phyloP scores from a whole-genome alignment of 2,797 vertebrate genomes.

The Dryobates pubescens region DNA sequence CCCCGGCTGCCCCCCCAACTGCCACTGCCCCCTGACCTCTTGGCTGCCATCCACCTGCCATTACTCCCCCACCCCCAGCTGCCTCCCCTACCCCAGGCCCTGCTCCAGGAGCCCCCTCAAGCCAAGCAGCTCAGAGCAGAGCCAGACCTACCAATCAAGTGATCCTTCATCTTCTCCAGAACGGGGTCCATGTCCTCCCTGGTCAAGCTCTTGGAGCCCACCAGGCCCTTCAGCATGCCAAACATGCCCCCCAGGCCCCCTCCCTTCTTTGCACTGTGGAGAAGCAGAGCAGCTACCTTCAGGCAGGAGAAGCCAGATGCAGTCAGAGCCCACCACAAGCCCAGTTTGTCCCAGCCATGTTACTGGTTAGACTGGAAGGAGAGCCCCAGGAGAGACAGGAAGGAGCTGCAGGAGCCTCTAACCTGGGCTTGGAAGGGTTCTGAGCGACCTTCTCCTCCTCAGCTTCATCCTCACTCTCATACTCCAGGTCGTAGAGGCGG shows the following conservation, averaged over 20 bases:
- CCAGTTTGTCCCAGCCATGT: background rate
- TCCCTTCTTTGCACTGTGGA: constrained; percentile 83
- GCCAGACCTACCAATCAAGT: constrained; percentile 88
- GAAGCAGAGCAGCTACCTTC: background rate
- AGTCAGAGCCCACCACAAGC: background rate
- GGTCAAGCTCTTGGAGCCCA: constrained; percentile 94
- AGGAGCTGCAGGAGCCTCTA: background rate
- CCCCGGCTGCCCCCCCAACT: too few relatives aligned
- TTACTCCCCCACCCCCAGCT: too few relatives aligned
- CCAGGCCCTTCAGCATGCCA: constrained; percentile 96
- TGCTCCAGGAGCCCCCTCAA: background rate
- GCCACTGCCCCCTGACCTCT: too few relatives aligned
- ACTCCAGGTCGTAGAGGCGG: constrained; percentile 90
- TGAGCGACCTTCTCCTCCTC: constrained; percentile 73
- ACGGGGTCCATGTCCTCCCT: constrained; percentile 93
- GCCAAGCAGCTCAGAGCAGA: fast-evolving
- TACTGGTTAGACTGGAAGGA: background rate
- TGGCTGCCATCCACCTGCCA: too few relatives aligned
- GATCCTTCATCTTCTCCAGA: constrained; percentile 97
- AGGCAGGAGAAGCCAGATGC: background rate
- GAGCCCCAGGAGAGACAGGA: background rate
- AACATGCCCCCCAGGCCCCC: constrained; percentile 93
- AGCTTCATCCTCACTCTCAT: constrained; percentile 85
- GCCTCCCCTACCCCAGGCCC: too few relatives aligned
- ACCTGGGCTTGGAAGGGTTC: constrained; percentile 75